Percentiles rank a stretch among this genome's conserved stretches.
These are phyloP conservation scores for Cheilosia urbana DNA, from an alignment of 2,888 invertebrate genomes.

Conservation along the genomic window DNA sequence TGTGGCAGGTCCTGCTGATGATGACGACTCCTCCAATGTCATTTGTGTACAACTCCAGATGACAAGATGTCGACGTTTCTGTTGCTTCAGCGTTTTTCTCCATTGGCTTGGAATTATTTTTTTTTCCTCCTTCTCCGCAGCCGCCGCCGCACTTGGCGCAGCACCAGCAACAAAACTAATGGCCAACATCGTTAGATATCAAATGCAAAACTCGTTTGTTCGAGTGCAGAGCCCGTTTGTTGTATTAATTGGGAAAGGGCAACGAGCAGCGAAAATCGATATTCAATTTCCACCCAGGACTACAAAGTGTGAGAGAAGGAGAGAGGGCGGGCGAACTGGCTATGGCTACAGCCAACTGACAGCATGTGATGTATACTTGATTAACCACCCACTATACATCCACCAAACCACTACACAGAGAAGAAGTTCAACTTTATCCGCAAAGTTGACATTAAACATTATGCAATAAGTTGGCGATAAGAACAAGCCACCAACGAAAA, in stretches of 20 bases:
- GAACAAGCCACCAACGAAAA: slow-evolving; percentile 13
- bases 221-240: slow-evolving; percentile 68
- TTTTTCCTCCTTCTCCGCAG: neutral
- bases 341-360: slow-evolving; percentile 16
- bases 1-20: slow-evolving; percentile 32
- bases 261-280: slow-evolving; percentile 63
- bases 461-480: slow-evolving; percentile 69
- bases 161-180: slow-evolving; percentile 63
- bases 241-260: slow-evolving; percentile 73
- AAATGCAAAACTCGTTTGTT: slow-evolving; percentile 73
- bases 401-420: neutral
- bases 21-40: slow-evolving; percentile 60
- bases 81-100: slow-evolving; percentile 48
- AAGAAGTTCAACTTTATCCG: slow-evolving; percentile 60
- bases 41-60: slow-evolving; percentile 60
- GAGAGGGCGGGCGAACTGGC: neutral
- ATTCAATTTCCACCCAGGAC: slow-evolving; percentile 56
- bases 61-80: slow-evolving; percentile 60
- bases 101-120: slow-evolving; percentile 40
- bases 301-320: neutral
- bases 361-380: slow-evolving; percentile 44
- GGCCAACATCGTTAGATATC: slow-evolving; percentile 74
- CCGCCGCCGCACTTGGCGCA: slow-evolving; percentile 14
- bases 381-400: slow-evolving; percentile 24
- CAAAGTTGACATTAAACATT: slow-evolving; percentile 68